A percentile compares a stretch with the other conserved stretches of the same genome.
phyloP scores from a whole-genome alignment of 1,140 invertebrate species.

The Penaeus vannamei region DNA sequence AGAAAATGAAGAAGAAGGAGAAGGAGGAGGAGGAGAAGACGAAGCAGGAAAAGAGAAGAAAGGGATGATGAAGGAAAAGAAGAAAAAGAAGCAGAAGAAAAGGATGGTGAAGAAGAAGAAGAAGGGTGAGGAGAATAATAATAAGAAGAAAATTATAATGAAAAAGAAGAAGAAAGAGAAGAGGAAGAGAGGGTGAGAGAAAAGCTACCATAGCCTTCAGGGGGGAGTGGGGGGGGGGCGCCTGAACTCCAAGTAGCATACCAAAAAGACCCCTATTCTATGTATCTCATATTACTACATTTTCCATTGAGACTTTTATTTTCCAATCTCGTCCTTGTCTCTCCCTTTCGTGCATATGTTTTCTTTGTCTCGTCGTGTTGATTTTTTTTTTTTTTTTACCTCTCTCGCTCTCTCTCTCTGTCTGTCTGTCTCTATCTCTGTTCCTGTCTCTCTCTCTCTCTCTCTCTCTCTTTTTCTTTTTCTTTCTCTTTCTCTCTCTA shows the following conservation, averaged over 20 bases:
- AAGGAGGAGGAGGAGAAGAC: neutral
- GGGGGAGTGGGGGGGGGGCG: neutral
- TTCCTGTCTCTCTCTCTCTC: too few species aligned
- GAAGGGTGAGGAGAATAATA: neutral
- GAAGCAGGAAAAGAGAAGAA: neutral
- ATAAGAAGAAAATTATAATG: neutral
- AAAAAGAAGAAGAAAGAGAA: neutral
- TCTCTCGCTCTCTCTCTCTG: too few species aligned
- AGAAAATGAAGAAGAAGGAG: neutral
- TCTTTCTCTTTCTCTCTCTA: neutral
- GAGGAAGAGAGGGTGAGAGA: neutral
- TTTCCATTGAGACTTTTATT: too few species aligned
- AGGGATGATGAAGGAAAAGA: neutral
- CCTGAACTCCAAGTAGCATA: neutral
- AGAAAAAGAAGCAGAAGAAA: neutral
- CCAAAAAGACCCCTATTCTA: neutral
- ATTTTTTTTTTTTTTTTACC: too few species aligned
- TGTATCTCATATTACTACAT: neutral
- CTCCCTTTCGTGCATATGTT: too few species aligned
- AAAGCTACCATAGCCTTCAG: too few species aligned
- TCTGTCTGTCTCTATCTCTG: too few species aligned
- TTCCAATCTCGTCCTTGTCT: too few species aligned
- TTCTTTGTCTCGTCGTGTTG: too few species aligned
- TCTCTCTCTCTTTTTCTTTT: neutral
- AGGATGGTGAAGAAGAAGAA: neutral